These are phyloP conservation scores for Urophycis tenuis DNA, from an alignment of 2,797 vertebrate genomes.

Conservation along the genomic window DNA sequence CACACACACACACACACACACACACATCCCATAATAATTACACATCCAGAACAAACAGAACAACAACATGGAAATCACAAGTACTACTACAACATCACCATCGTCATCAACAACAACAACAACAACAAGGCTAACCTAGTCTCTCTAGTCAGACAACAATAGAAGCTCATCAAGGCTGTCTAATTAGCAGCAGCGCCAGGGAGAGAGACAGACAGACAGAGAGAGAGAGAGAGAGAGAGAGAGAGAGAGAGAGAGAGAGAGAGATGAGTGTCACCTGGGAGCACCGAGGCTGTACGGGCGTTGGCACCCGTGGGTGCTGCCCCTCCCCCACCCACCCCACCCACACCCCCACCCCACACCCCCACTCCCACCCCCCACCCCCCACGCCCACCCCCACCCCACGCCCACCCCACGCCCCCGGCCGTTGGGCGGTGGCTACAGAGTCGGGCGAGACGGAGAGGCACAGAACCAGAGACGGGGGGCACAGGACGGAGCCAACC, in stretches of 20 bases:
- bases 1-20: constrained; percentile 47
- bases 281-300: background rate
- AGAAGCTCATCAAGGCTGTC: background rate
- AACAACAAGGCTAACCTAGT: constrained; percentile 35
- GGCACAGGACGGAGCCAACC: background rate
- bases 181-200: background rate
- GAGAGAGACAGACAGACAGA: background rate
- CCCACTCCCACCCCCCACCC: too few relatives aligned
- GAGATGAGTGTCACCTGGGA: background rate
- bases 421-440: background rate
- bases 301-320: background rate
- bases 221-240: background rate
- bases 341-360: too few relatives aligned
- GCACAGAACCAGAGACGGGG: background rate
- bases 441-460: background rate
- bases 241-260: background rate
- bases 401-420: background rate
- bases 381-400: background rate
- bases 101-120: constrained; percentile 22
- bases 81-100: constrained; percentile 5
- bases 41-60: constrained; percentile 60
- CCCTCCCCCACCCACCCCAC: background rate
- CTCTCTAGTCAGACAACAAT: background rate
- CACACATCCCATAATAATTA: constrained; percentile 40
- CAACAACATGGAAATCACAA: constrained; percentile 46